Evolutionary conservation across 1,140 invertebrate species (phyloP).

Genomic region (Chlorops oryzae): DNA sequence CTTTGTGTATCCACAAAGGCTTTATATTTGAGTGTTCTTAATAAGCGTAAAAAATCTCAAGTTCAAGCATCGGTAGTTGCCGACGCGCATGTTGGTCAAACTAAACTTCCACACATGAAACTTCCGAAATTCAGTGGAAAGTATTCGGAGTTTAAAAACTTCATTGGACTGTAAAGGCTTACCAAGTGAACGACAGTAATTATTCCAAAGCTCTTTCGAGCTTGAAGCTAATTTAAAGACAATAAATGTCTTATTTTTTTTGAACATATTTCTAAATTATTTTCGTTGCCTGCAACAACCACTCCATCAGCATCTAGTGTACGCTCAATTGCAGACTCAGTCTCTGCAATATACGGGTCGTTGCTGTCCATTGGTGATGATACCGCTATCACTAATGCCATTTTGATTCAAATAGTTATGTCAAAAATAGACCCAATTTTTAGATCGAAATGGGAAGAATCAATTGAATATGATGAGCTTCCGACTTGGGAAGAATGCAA

Average conservation of each 20-base stretch:
- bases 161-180: slow-evolving; percentile 5
- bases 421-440: slow-evolving; percentile 11
- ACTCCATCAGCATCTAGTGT: slow-evolving; percentile 4
- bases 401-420: slow-evolving; percentile 10
- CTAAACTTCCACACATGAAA: slow-evolving; percentile 3
- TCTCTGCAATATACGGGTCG: slow-evolving; percentile 11
- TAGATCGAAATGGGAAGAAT: slow-evolving; percentile 11
- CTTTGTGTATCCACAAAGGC: slow-evolving; percentile 2
- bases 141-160: slow-evolving; percentile 4
- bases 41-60: neutral
- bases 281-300: neutral
- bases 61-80: neutral
- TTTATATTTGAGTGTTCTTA: neutral
- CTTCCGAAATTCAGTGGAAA: slow-evolving; percentile 8
- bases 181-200: slow-evolving; percentile 8
- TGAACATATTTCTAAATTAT: slow-evolving; percentile 1
- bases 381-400: slow-evolving; percentile 3
- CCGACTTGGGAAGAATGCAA: slow-evolving; percentile 10
- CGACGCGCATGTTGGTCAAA: neutral
- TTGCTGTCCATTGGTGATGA: slow-evolving; percentile 11
- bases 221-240: slow-evolving; percentile 9
- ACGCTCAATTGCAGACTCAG: slow-evolving; percentile 3
- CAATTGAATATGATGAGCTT: slow-evolving; percentile 5
- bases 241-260: slow-evolving; percentile 12
- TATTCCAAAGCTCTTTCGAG: slow-evolving; percentile 11